A percentile compares a stretch with the other conserved stretches of the same genome.
These are phyloP conservation scores for Magallana nippona DNA, from an alignment of 2,888 invertebrate species.

Conservation along the genomic window DNA sequence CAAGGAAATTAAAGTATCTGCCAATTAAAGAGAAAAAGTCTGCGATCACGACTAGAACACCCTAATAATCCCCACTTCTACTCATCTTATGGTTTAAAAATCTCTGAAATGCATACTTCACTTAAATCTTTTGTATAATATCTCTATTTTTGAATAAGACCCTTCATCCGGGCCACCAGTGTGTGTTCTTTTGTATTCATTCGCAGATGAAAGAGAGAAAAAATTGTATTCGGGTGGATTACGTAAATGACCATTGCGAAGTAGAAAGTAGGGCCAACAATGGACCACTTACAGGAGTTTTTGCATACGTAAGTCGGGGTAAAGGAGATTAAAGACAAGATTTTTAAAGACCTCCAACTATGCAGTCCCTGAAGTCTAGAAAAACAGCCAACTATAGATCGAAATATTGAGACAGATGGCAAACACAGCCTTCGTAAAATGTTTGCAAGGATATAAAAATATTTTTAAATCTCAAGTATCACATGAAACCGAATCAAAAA, in stretches of 20 bases:
- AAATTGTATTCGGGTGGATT: constrained; percentile 2
- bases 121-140: constrained; percentile 12
- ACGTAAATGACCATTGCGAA: constrained; percentile 18
- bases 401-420: not conserved
- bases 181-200: constrained; percentile 19
- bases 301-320: constrained; percentile 26
- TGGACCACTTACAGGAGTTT: constrained; percentile 4
- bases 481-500: no score
- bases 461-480: not conserved
- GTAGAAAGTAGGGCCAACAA: constrained; percentile 24
- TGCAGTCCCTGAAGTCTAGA: not conserved
- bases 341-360: constrained; percentile 11
- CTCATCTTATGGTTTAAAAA: not conserved
- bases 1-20: constrained; percentile 12
- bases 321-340: constrained; percentile 19
- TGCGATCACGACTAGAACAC: not conserved
- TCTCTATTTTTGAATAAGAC: not conserved
- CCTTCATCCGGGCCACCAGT: not conserved
- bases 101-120: constrained; percentile 27
- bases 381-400: not conserved
- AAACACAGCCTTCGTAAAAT: not conserved
- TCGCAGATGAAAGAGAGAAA: constrained; percentile 16
- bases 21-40: not conserved
- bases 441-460: not conserved
- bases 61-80: constrained; percentile 14